These are phyloP conservation scores for Anomalospiza imberbis DNA, from an alignment of 2,797 vertebrate species.

Conservation along the genomic window DNA sequence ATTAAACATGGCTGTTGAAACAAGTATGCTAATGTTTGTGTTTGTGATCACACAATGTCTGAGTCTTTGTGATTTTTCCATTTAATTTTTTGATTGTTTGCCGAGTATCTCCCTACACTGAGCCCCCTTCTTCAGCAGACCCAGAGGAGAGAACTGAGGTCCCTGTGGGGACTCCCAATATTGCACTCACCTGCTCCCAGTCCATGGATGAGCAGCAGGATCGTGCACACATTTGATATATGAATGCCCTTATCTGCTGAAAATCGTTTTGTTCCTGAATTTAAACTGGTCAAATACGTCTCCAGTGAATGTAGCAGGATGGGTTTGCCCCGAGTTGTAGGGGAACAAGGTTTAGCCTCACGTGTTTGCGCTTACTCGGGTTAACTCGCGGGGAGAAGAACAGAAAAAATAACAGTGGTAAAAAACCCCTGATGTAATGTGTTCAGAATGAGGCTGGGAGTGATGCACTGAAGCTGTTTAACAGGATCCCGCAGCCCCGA, in stretches of 20 bases:
- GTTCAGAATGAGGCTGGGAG: not conserved
- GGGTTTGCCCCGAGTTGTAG: fast-evolving
- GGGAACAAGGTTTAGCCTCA: not conserved
- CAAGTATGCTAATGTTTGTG: not conserved
- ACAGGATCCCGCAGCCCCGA: not conserved
- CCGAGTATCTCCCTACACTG: not conserved
- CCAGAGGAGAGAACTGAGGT: not conserved
- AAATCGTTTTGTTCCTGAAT: not conserved
- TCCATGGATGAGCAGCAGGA: not conserved
- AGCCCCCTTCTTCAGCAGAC: not conserved
- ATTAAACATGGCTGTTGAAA: not conserved
- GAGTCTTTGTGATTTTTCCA: not conserved
- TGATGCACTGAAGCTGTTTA: fast-evolving
- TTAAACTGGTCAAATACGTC: not conserved
- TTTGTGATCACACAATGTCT: not conserved
- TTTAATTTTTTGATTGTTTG: not conserved
- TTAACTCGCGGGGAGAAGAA: not conserved
- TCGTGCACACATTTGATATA: too few species aligned
- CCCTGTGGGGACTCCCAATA: not conserved
- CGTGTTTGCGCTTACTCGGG: not conserved
- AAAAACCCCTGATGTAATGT: fast-evolving
- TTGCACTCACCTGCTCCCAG: not conserved
- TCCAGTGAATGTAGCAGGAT: fast-evolving
- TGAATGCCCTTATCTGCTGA: not conserved
- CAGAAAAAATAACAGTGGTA: fast-evolving